These are phyloP conservation scores for Muraenolepis orangiensis DNA, from an alignment of 2,797 vertebrate genomes.

Conservation along the genomic window DNA sequence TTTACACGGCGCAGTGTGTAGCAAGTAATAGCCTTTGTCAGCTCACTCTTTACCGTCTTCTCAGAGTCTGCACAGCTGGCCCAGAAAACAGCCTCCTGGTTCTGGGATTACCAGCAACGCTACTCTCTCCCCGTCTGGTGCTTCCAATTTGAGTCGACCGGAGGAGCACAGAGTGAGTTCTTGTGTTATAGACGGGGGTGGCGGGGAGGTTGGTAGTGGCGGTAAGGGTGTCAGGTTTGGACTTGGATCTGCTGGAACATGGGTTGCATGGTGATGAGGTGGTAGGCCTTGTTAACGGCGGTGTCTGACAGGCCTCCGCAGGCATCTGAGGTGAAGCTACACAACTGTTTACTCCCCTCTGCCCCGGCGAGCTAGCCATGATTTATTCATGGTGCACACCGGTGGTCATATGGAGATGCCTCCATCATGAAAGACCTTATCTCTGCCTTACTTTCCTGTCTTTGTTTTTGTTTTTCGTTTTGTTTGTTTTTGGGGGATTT, in stretches of 20 bases:
- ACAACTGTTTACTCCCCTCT: conserved; percentile 66
- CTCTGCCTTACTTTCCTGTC: conserved; percentile 44
- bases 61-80: neutral
- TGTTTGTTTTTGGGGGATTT: neutral
- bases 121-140: conserved; percentile 30
- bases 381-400: conserved; percentile 73
- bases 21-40: neutral
- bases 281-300: conserved; percentile 65
- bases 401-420: conserved; percentile 68
- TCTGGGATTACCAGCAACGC: neutral
- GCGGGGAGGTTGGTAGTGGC: conserved; percentile 16
- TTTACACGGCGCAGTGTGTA: neutral
- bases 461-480: conserved; percentile 3
- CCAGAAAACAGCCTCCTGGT: neutral
- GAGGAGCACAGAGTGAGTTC: conserved; percentile 45
- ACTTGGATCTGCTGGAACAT: conserved; percentile 55
- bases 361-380: conserved; percentile 54
- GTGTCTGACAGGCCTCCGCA: conserved; percentile 67
- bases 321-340: conserved; percentile 65
- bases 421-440: conserved; percentile 61
- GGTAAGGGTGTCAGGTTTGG: conserved; percentile 57
- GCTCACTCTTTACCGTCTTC: neutral
- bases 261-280: conserved; percentile 60
- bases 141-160: conserved; percentile 42
- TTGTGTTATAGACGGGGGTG: conserved; percentile 18